Base-by-base conservation (phyloP, 2,888 invertebrate genomes). In the Prosopocoilus inquinatus region DNA sequence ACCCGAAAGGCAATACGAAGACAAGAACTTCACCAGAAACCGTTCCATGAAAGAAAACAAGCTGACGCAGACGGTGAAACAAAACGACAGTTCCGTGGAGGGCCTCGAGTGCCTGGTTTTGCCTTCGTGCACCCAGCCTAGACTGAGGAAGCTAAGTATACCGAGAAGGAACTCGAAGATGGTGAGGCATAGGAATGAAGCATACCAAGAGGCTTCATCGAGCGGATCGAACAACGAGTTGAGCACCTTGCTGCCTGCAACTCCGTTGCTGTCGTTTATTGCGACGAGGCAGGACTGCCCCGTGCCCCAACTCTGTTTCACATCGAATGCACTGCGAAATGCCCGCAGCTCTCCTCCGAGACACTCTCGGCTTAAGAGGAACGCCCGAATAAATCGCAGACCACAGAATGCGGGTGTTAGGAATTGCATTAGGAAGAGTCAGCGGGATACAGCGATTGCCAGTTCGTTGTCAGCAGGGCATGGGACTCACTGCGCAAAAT, bases 401-500 rank as follows among this genome's bases (percentile, higher is more conserved):
- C 78, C 62, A 45, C 64, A 57, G 76, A 39, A 64, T 68, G 9
- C 78, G 77, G 20, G 20, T 1, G 64, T 62, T 73, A 65, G 61
- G 50, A 35, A 56, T 43, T 55, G 53, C 49, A 28, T 55, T 32
- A 60, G 55, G 41, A 53, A 53, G 20, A 62, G 53, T 52, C 64
- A 69, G 48, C 65, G 73, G 13, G 75, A 75, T 49, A 66, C 64
- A 4, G 78, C 79, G 2, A 74, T 81, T 28, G 75, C 78, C 16
- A 75, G 73, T 47, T 71, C 79, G 1, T 70, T 78, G 58, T 75
- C 79, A 7, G 76, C 78, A 1, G 74, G 74, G 12, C 72, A 72
- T 57, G 78, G 80, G 20, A 83, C 81, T 15, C 91, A 92, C 70
- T 81, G 91, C 53, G 92, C 92, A 2, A 86, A 85, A 16, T 89